phyloP scores from a whole-genome alignment of 2,113 vertebrate genomes.

The Ptilorrhoa leucosticta region DNA sequence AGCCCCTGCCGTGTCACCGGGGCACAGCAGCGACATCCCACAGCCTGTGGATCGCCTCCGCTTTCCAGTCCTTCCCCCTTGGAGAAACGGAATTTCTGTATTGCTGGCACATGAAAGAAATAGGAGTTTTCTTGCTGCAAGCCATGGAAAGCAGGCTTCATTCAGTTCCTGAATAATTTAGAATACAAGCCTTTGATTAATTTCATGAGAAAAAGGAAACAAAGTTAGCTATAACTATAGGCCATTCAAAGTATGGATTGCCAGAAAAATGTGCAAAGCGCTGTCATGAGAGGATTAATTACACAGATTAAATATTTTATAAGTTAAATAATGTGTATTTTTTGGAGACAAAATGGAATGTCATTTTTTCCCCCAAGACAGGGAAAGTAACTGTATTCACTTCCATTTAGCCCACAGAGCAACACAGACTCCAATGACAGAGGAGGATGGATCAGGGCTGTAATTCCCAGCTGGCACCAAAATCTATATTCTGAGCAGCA shows the following conservation, averaged over 20 bases:
- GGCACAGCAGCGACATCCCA: fast-evolving
- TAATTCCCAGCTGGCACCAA: conserved; percentile 63
- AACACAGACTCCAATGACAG: conserved; percentile 44
- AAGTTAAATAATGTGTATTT: conserved; percentile 82
- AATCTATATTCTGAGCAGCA: conserved; percentile 54
- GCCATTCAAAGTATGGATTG: conserved; percentile 57
- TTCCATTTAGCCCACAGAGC: conserved; percentile 69
- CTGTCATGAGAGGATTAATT: conserved; percentile 76
- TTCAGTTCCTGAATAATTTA: conserved; percentile 70
- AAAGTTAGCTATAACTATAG: conserved; percentile 56
- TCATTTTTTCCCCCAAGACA: conserved; percentile 74
- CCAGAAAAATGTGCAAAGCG: conserved; percentile 66
- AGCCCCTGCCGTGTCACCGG: fast-evolving
- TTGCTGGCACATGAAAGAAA: conserved; percentile 28
- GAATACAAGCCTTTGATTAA: conserved; percentile 59
- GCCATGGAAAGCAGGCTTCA: conserved; percentile 53
- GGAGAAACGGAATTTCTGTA: not conserved
- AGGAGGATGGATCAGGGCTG: conserved; percentile 61
- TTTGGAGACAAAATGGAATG: conserved; percentile 79
- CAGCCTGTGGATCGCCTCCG: fast-evolving
- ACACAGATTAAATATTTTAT: conserved; percentile 81
- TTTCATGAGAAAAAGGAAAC: conserved; percentile 48
- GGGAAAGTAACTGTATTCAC: conserved; percentile 54
- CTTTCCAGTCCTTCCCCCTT: not conserved
- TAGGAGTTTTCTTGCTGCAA: conserved; percentile 47